Base-by-base conservation (phyloP, 1,140 invertebrate genomes). In the Diachasmimorpha longicaudata region DNA sequence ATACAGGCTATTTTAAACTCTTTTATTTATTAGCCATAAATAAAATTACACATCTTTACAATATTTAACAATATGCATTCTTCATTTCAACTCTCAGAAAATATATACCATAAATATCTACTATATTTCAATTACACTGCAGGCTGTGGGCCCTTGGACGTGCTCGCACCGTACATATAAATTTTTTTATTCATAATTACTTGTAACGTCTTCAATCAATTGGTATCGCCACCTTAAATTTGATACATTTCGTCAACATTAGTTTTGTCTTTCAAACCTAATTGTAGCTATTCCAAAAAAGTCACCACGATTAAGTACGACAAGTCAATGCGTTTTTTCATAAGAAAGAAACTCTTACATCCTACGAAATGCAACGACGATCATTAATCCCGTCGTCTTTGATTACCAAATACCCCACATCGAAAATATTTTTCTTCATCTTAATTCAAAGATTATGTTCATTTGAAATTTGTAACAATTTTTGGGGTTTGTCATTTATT, bases 21-120 rank as follows among this genome's bases (percentile, higher is more conserved):
- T 83, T 82, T 74, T 84, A 88, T 89, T 89, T 89, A 89, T 89
- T 89, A 89, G 86, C 82, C 86, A 89, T 88, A 89, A 89, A 89
- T 89, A 89, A 89, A 89, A 85, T 88, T 88, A 89, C 86, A 89
- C 86, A 86, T 88, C 84, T 89, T 87, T 88, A 89, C 87, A 88
- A 83, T 89, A 78, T 78, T 70, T 63, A 89, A 89, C 88, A 88
- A 88, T 85, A 76, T 68, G n/a, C 36, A 52, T 39, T 39, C 85
- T 83, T 82, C 84, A 81, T 87, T 83, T 81, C 82, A 86, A 88
- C 82, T 85, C 79, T 88, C 85, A 81, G 83, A 88, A 89, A 89
- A 89, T 88, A 88, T 88, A 86, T 70, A 75, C 74, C 74, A 37
- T 74, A 77, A 63, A 63, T 63, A 63, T 63, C 58, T 63, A 63